These are phyloP conservation scores for Drosophila eugracilis DNA, from an alignment of 1,140 invertebrate species.

Conservation along the genomic window DNA sequence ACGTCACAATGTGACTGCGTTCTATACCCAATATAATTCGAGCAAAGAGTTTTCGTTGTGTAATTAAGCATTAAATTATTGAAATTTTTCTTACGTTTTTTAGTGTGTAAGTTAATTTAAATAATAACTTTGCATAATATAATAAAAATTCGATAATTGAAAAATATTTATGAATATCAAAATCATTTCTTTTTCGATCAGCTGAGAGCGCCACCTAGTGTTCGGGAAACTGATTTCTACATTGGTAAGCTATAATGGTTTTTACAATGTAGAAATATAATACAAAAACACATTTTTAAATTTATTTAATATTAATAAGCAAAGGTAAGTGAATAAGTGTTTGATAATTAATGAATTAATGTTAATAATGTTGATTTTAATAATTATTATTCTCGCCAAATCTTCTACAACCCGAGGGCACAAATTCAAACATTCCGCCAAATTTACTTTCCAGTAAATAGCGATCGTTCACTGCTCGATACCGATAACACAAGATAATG, in stretches of 20 bases:
- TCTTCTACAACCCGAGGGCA: not conserved
- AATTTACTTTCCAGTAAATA: not conserved
- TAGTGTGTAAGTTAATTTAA: constrained; percentile 54
- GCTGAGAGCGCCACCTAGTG: not conserved
- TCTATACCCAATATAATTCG: constrained; percentile 25
- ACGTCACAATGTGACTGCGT: constrained; percentile 43
- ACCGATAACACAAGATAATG: not conserved
- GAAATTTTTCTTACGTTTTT: constrained; percentile 50
- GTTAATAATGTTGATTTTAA: not conserved
- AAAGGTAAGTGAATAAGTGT: not conserved
- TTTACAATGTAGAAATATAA: not conserved
- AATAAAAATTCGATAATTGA: constrained; percentile 51
- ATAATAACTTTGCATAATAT: too few species aligned
- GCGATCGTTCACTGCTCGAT: constrained; percentile 1
- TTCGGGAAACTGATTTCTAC: not conserved
- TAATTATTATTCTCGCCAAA: too few species aligned
- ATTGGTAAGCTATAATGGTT: not conserved
- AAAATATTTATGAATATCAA: constrained; percentile 21
- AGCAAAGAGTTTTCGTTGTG: constrained; percentile 55
- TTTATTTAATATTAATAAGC: not conserved
- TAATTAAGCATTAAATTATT: constrained; percentile 68
- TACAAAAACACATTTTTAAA: not conserved
- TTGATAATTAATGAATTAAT: not conserved
- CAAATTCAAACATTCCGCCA: constrained; percentile 3
- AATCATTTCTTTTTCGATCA: not conserved